A percentile compares a stretch with the other conserved stretches of the same genome.
These are phyloP conservation scores for Proteles cristata DNA, from an alignment of 2,113 vertebrate genomes.

Conservation along the genomic window DNA sequence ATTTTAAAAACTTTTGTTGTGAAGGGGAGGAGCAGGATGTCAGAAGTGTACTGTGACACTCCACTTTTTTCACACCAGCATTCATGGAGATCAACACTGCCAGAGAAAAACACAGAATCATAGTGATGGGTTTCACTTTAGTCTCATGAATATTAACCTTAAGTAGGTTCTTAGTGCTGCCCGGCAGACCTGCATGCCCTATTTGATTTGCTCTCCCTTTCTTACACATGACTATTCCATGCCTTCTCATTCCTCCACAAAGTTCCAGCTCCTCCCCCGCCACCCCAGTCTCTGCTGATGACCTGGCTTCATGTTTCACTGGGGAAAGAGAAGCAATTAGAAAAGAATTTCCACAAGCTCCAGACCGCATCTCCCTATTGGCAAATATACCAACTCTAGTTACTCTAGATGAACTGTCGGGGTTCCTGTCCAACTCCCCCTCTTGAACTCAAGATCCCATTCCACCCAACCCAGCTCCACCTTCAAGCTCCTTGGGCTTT, in stretches of 20 bases:
- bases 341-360: not conserved
- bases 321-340: conserved; percentile 19
- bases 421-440: not conserved
- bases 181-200: not conserved
- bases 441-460: not conserved
- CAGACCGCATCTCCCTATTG: not conserved
- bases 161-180: not conserved
- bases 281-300: not conserved
- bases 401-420: not conserved
- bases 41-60: too few species aligned
- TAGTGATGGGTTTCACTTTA: not conserved
- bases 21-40: not conserved
- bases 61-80: not conserved
- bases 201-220: not conserved
- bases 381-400: not conserved
- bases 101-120: not conserved
- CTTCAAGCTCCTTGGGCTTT: not conserved
- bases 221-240: not conserved
- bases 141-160: not conserved
- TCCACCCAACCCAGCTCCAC: not conserved
- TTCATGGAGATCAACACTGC: not conserved
- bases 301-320: not conserved
- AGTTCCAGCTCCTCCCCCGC: not conserved
- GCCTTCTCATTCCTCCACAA: not conserved
- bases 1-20: not conserved